These are phyloP conservation scores for Dendrolimus kikuchii DNA, from an alignment of 1,140 invertebrate species.

Conservation along the genomic window DNA sequence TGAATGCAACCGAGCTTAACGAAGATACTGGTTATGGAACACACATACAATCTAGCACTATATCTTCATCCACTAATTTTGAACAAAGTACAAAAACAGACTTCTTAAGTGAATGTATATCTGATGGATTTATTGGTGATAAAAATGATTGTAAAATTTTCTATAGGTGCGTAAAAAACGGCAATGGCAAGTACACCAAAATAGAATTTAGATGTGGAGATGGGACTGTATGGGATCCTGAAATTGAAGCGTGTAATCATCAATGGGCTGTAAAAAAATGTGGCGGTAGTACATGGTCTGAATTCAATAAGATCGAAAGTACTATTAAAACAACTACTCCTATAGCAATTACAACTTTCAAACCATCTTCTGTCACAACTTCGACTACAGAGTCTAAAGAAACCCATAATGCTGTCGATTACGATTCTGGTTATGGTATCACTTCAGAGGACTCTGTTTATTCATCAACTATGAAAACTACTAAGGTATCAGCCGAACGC, in stretches of 20 bases:
- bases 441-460: too few species aligned
- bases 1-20: background rate
- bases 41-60: background rate
- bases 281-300: constrained; percentile 13
- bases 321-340: background rate
- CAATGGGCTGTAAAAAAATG: constrained; percentile 65
- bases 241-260: constrained; percentile 73
- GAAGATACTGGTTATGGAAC: constrained; percentile 16
- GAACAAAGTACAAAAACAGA: background rate
- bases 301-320: background rate
- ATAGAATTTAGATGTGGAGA: constrained; percentile 78
- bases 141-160: constrained; percentile 76
- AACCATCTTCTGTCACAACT: background rate
- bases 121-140: constrained; percentile 74
- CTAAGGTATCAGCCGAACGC: too few species aligned
- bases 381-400: constrained; percentile 2
- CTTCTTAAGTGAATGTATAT: background rate
- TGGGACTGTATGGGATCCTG: constrained; percentile 78
- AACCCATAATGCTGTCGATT: background rate
- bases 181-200: constrained; percentile 71
- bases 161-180: constrained; percentile 78
- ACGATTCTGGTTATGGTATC: background rate
- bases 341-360: too few species aligned
- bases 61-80: background rate
- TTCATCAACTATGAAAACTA: background rate